These are phyloP conservation scores for Paramuricea clavata DNA, from an alignment of 92 coral and sea anemone species.

Conservation along the genomic window DNA sequence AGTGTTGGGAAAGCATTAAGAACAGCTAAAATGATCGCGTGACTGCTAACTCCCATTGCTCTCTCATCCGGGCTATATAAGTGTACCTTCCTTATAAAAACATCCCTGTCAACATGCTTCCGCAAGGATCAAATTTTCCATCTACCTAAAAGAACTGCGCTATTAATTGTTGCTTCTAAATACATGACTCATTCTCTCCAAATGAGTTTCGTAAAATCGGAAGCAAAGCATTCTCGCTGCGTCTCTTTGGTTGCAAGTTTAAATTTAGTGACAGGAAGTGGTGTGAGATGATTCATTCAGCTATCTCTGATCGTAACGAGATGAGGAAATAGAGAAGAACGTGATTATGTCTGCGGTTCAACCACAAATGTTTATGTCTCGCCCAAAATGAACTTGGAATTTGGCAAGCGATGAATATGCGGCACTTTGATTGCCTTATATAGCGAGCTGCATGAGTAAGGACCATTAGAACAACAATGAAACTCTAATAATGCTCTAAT, in stretches of 20 bases:
- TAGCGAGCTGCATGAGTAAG: neutral
- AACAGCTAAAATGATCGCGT: too few species aligned
- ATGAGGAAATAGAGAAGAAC: neutral
- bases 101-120: too few species aligned
- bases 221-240: neutral
- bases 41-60: too few species aligned
- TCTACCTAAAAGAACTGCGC: too few species aligned
- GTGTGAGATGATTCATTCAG: neutral
- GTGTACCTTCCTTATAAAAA: too few species aligned
- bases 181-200: neutral
- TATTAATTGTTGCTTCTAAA: too few species aligned
- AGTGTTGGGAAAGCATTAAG: too few species aligned
- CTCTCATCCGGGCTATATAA: too few species aligned
- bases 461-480: too few species aligned
- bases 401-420: neutral
- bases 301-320: neutral
- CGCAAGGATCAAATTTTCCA: too few species aligned
- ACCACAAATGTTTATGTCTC: neutral
- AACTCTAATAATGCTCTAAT: too few species aligned
- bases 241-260: neutral
- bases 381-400: neutral
- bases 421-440: neutral
- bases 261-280: neutral
- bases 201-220: neutral
- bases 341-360: neutral